Evolutionary conservation across 2,888 invertebrate genomes (phyloP), one percentile per base, ranked within the genome.

Genomic region (Ophion costatus): DNA sequence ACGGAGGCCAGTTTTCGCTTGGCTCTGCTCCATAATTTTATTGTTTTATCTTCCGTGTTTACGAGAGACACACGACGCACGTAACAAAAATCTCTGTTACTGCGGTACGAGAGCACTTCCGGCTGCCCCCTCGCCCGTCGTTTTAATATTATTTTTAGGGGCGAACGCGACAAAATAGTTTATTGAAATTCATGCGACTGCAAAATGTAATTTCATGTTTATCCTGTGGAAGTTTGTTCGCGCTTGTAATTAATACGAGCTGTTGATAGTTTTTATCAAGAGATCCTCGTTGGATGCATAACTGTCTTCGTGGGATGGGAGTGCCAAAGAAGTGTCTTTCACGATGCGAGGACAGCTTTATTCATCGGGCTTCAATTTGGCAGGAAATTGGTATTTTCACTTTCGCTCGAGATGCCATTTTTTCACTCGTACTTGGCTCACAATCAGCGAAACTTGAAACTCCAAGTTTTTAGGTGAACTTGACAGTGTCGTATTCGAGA

Each of bases 11-110:
- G 87, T 87, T 88, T 87, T 88, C 83, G 86, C 85, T 90, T 91
- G 92, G 91, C 91, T 89, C 88, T 64, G 90, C 76, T 91, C 92
- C 90, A 90, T 89, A 86, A 90, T 90, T 89, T 91, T 89, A 92
- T 92, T 91, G 91, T 91, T 92, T 90, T 89, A 90, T 89, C 90
- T 88, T 87, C 74, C 88, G 88, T 88, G 88, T 90, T 91, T 89
- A 89, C 90, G 88, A 83, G 69, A 73, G 71, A 51, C 51, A 77
- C 24, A 80, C 66, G 71, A 45, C 38, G 73, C 45, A 57, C 70
- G 29, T 71, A 80, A 66, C 74, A 63, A 75, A 59, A 20, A 29
- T 77, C 74, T 73, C 56, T 75, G 70, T 82, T 84, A 64, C 64
- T 61, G 67, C 38, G 42, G 24, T 63, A n/a, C 24, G 22, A 61